These are phyloP conservation scores for Doryteuthis pealeii DNA, from an alignment of 1,140 invertebrate genomes.

Conservation along the genomic window DNA sequence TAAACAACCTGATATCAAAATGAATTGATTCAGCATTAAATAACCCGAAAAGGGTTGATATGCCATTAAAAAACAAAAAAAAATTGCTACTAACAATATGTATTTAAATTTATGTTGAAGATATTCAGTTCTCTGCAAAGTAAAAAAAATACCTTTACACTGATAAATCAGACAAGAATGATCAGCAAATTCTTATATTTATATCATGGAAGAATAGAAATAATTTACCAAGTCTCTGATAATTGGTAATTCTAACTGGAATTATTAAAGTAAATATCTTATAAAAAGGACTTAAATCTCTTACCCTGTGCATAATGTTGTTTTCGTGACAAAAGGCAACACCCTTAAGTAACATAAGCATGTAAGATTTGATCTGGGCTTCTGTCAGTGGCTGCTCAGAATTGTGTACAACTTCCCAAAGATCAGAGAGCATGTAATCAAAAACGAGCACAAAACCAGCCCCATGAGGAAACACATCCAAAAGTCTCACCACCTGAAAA, in stretches of 20 bases:
- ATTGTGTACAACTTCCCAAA: slow-evolving; percentile 84
- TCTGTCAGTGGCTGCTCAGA: slow-evolving; percentile 71
- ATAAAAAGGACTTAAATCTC: slow-evolving; percentile 22
- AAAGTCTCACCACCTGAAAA: slow-evolving; percentile 80
- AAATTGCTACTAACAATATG: too few relatives aligned
- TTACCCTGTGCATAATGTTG: slow-evolving; percentile 92
- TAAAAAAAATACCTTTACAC: too few relatives aligned
- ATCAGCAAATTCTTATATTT: too few relatives aligned
- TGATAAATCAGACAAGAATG: too few relatives aligned
- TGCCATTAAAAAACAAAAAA: too few relatives aligned
- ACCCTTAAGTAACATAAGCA: slow-evolving; percentile 88
- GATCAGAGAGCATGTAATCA: slow-evolving; percentile 88
- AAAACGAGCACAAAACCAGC: slow-evolving; percentile 87
- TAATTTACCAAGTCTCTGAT: too few relatives aligned
- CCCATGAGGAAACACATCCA: slow-evolving; percentile 88
- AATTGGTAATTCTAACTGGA: background rate
- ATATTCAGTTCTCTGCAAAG: too few relatives aligned
- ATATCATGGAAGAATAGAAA: too few relatives aligned
- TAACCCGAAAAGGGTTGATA: too few relatives aligned
- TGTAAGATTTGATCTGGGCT: slow-evolving; percentile 82
- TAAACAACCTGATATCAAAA: too few relatives aligned
- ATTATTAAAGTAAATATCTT: background rate
- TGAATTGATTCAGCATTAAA: too few relatives aligned
- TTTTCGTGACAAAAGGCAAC: slow-evolving; percentile 85
- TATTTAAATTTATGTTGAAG: too few relatives aligned